Evolutionary conservation across 2,888 invertebrate species (phyloP).

Genomic region (Scaptomyza caliginosa): DNA sequence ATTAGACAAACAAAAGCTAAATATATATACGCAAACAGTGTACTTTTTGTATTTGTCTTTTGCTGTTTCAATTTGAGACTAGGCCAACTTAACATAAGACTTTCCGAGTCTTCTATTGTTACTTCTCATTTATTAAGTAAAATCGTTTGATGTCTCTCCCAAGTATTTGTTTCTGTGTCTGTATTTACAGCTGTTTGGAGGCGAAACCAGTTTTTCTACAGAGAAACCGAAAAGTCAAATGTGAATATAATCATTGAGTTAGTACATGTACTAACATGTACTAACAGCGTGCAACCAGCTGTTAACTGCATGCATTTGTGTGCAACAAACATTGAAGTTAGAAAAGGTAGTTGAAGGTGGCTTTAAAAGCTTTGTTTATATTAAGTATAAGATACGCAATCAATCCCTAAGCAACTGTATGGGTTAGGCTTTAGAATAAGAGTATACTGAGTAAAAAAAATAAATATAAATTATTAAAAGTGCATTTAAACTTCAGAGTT

Average conservation of each 20-base stretch:
- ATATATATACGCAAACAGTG: conserved; percentile 4
- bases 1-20: conserved; percentile 34
- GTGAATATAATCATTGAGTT: conserved; percentile 21
- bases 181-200: conserved; percentile 65
- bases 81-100: conserved; percentile 44
- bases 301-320: not conserved
- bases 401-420: not conserved
- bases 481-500: not conserved
- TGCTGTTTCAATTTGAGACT: conserved; percentile 4
- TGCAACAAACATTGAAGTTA: conserved; percentile 20
- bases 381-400: no score
- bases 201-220: conserved; percentile 62
- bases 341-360: not conserved
- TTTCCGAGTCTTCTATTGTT: conserved; percentile 29
- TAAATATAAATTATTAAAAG: not conserved
- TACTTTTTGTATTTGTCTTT: conserved; percentile 13
- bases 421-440: no score
- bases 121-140: conserved; percentile 33
- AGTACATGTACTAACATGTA: not conserved
- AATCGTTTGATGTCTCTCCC: conserved; percentile 27
- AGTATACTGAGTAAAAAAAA: no score
- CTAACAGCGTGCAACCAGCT: conserved; percentile 15
- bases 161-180: conserved; percentile 30
- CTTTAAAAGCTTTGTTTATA: not conserved
- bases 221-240: conserved; percentile 46